Conservation (phyloP, 2,888 invertebrate species). For the Monochamus alternatus region DNA sequence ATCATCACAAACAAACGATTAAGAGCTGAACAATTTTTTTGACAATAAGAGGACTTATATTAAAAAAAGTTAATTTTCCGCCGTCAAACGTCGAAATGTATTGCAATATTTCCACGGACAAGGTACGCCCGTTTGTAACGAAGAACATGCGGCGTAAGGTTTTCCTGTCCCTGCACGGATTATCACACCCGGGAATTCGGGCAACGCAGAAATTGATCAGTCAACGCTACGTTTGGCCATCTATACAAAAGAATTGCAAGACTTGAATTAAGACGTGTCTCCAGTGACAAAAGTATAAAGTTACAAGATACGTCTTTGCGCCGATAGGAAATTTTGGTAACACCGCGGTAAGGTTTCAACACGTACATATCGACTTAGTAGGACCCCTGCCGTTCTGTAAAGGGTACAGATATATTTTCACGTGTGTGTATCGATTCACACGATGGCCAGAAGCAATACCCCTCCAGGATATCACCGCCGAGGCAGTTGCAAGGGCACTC, state of each 20-base stretch:
- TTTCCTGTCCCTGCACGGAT: too few relatives aligned
- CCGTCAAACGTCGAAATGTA: neutral
- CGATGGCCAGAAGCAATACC: conserved; percentile 1
- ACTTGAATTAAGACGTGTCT: conserved; percentile 59
- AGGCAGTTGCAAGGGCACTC: neutral
- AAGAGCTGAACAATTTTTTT: neutral
- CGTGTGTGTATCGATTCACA: neutral
- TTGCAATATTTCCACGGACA: conserved; percentile 8
- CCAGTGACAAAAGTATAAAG: conserved; percentile 51
- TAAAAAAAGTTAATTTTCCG: neutral
- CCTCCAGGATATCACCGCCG: neutral
- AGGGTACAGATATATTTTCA: neutral
- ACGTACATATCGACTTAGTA: neutral
- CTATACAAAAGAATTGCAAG: conserved; percentile 62
- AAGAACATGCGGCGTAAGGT: conserved; percentile 29
- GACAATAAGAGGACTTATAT: neutral
- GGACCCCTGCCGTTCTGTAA: neutral
- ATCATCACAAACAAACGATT: neutral
- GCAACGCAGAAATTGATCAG: conserved; percentile 59
- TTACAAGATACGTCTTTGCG: neutral
- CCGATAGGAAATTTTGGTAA: neutral
- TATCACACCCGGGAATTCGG: too few relatives aligned
- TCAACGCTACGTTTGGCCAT: conserved; percentile 66
- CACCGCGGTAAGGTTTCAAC: neutral
- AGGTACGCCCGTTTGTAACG: conserved; percentile 45